Evolutionary conservation across 1,140 invertebrate species (phyloP), one percentile per base, ranked within the genome.

Genomic region (Drosophila albomicans): DNA sequence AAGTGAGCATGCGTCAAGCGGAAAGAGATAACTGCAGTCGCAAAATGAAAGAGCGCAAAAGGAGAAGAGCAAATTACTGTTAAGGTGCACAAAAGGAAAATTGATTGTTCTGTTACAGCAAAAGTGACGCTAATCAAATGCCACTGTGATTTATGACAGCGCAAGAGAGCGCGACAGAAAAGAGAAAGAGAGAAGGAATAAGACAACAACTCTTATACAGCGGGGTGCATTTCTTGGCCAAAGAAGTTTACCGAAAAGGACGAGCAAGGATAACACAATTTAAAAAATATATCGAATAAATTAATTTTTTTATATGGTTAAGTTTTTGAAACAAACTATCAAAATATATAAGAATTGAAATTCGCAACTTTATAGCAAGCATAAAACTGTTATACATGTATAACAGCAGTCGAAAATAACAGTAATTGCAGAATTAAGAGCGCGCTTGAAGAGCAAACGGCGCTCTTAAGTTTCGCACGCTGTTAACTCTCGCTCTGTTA

Each of bases 121-220:
- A 52, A 72, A 63, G 58, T 49, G 75, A 72, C 59, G 64, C 56
- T 73, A 79, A 86, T 81, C 43, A 86, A 86, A 75, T 67, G 68
- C 20, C n/a, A 16, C 20, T 49, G 25, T 73, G 70, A 85, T 85
- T 78, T 69, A 69, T 70, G 64, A 38, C 16, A 15, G 25, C 5
- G 46, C 7, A 16, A 20, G 20, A 52, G 49, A 51, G 10, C 52
- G 1, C 6, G 1, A 56, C 1, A 13, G 46, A 35, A 41, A 38
- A 48, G 45, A 30, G 43, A 62, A 6, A 13, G 68, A 13, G 30
- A 28, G 20, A 25, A 7, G 10, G 7, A 10, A n/a, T 7, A 7
- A 10, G 4, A 8, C 54, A 1, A 45, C 1, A 10, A 28, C 82
- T 85, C 82, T 85, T 85, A 81, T 85, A 85, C 56, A 11, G 1